Evolutionary conservation across 2,113 vertebrate species (phyloP).

Genomic region (Ceyx margarethae): DNA sequence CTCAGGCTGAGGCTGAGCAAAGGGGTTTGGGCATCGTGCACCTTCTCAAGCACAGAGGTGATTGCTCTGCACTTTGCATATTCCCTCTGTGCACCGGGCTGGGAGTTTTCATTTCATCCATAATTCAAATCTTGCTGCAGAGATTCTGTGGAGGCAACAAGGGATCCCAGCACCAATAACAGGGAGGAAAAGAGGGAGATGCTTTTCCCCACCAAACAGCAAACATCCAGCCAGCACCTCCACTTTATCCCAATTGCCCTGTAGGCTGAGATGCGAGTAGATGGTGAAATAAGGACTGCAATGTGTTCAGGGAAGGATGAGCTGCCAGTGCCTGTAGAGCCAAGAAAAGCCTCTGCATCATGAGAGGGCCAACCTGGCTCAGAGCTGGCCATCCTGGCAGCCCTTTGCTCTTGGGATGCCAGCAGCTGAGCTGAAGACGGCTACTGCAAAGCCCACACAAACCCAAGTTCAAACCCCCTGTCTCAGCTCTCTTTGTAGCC

Average conservation of each 20-base stretch:
- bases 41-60: background rate
- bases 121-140: conserved; percentile 61
- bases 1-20: accelerated
- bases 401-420: background rate
- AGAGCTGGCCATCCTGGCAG: background rate
- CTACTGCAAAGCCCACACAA: background rate
- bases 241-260: background rate
- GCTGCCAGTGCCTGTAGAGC: accelerated
- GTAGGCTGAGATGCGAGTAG: background rate
- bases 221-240: background rate
- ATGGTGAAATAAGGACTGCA: background rate
- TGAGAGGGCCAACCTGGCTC: background rate
- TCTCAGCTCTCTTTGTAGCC: background rate
- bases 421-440: background rate
- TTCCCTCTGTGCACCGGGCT: conserved; percentile 31
- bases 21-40: accelerated
- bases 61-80: conserved; percentile 36
- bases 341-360: accelerated
- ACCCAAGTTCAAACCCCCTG: accelerated
- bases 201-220: background rate
- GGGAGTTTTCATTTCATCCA: conserved; percentile 58
- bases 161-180: background rate
- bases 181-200: background rate
- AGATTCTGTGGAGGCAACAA: background rate
- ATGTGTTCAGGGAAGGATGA: accelerated